Evolutionary conservation across 1,140 invertebrate genomes (phyloP).

Genomic region (Acromyrmex charruanus): DNA sequence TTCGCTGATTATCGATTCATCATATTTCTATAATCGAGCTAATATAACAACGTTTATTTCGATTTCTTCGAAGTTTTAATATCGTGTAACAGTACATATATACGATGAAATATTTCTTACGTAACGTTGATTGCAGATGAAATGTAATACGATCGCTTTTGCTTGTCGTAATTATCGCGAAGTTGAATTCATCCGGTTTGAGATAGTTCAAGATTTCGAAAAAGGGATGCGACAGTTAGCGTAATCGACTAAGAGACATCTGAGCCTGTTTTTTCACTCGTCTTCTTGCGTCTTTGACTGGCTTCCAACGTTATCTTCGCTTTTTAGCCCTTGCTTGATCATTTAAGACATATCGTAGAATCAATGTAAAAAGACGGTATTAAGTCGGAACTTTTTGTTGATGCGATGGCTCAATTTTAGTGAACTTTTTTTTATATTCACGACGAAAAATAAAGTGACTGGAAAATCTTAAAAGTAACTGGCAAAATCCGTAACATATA

Average conservation of each 20-base stretch:
- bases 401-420: constrained; percentile 11
- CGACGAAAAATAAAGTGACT: not conserved
- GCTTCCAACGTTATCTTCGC: constrained; percentile 24
- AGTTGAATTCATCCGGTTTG: constrained; percentile 50
- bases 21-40: constrained; percentile 6
- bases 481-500: not conserved
- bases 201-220: constrained; percentile 2
- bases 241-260: constrained; percentile 30
- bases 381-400: constrained; percentile 37
- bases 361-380: constrained; percentile 36
- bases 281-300: not conserved
- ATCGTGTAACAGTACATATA: too few relatives aligned
- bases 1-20: constrained; percentile 11
- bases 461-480: constrained; percentile 14
- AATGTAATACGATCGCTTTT: not conserved
- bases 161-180: constrained; percentile 25
- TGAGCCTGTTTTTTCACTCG: constrained; percentile 10
- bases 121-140: not conserved
- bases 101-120: not conserved
- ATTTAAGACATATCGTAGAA: constrained; percentile 57
- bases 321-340: constrained; percentile 42
- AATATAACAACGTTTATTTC: not conserved
- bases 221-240: constrained; percentile 18
- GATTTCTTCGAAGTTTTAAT: not conserved
- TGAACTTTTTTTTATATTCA: constrained; percentile 12